Conservation (phyloP, 2,113 vertebrate genomes). For the Lepisosteus oculatus region DNA sequence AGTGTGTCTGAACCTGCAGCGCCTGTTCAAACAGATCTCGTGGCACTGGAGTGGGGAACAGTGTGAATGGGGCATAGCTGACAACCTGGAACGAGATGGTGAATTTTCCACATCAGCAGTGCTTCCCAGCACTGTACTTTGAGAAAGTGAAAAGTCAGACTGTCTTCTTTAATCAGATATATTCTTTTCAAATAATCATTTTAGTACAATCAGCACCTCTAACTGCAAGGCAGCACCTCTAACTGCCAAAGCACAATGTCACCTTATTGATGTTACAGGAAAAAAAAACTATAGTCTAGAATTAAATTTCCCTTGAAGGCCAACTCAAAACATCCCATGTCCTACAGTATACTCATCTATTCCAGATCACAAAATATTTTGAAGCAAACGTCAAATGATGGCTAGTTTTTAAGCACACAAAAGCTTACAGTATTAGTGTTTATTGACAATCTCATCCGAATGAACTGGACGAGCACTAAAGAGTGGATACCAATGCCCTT, state of each 20-base stretch:
- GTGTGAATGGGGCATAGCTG: slow-evolving; percentile 82
- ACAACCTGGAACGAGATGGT: slow-evolving; percentile 66
- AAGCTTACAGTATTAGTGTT: neutral
- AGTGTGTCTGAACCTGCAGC: slow-evolving; percentile 79
- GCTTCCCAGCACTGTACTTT: neutral
- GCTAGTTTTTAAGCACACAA: neutral
- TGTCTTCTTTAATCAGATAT: too few relatives aligned
- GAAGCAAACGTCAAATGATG: too few relatives aligned
- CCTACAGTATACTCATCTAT: too few relatives aligned
- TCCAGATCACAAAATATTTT: too few relatives aligned
- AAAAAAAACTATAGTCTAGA: too few relatives aligned
- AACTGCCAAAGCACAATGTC: too few relatives aligned
- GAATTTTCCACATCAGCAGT: neutral
- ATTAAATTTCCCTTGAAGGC: too few relatives aligned
- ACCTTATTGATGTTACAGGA: too few relatives aligned
- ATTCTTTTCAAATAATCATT: too few relatives aligned
- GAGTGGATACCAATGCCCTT: slow-evolving; percentile 22
- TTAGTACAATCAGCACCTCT: too few relatives aligned
- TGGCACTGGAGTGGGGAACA: slow-evolving; percentile 84
- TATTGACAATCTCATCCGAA: neutral
- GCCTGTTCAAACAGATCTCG: slow-evolving; percentile 73
- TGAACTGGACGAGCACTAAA: neutral
- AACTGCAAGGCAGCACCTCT: too few relatives aligned
- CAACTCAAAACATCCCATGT: too few relatives aligned
- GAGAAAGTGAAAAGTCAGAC: neutral